Conservation (phyloP, 2,888 invertebrate species). For the Zaprionus bogoriensis region DNA sequence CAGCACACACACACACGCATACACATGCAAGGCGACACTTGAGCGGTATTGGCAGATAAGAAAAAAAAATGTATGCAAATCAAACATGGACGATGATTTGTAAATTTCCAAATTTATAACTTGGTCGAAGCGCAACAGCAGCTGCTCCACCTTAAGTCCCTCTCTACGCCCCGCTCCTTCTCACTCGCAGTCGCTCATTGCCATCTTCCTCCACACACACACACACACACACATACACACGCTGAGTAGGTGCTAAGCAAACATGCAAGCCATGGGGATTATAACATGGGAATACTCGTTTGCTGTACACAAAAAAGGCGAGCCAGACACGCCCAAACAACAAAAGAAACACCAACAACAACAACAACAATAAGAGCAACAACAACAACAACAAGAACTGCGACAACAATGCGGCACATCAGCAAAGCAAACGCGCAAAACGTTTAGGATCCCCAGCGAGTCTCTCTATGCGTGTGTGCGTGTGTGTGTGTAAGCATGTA, state of each 20-base stretch:
- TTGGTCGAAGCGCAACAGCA: not conserved
- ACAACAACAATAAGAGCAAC: constrained; percentile 21
- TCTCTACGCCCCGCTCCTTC: not conserved
- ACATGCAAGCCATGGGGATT: constrained; percentile 68
- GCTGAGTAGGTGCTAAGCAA: constrained; percentile 67
- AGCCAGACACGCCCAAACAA: constrained; percentile 55
- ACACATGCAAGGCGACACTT: constrained; percentile 1
- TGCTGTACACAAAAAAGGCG: constrained; percentile 54
- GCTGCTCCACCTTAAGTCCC: too few species aligned
- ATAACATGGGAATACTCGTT: constrained; percentile 52
- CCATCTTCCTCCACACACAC: too few species aligned
- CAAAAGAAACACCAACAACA: constrained; percentile 33
- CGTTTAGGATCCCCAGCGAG: constrained; percentile 36
- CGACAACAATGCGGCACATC: constrained; percentile 34
- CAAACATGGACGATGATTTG: constrained; percentile 75
- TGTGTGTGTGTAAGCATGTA: constrained; percentile 6
- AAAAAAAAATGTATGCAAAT: constrained; percentile 62
- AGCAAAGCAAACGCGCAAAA: constrained; percentile 50
- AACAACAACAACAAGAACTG: constrained; percentile 9
- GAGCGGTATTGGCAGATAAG: constrained; percentile 40
- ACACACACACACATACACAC: too few species aligned
- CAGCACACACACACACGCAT: constrained; percentile 22
- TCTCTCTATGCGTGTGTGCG: not conserved
- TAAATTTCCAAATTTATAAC: constrained; percentile 71
- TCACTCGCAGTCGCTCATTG: not conserved